These are phyloP conservation scores for Odocoileus hemionus DNA, from an alignment of 2,113 vertebrate genomes.

Conservation along the genomic window DNA sequence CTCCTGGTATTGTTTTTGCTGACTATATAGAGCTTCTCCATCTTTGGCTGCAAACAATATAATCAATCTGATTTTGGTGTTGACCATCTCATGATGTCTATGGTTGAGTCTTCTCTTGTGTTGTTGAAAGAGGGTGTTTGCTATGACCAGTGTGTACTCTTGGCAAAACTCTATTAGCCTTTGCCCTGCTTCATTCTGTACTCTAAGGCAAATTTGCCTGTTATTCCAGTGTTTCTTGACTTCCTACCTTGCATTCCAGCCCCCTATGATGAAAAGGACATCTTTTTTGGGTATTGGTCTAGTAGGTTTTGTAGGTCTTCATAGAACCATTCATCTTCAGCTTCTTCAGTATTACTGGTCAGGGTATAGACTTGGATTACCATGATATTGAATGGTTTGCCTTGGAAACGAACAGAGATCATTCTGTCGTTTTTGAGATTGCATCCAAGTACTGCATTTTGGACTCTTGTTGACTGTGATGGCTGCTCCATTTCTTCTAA, in stretches of 20 bases:
- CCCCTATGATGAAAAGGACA: background rate
- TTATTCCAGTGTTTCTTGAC: background rate
- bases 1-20: background rate
- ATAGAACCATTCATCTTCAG: background rate
- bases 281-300: background rate
- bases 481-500: background rate
- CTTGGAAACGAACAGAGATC: background rate
- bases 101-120: background rate
- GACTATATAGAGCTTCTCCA: background rate
- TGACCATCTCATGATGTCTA: background rate
- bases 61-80: background rate
- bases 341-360: background rate
- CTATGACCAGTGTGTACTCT: background rate
- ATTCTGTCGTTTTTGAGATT: background rate
- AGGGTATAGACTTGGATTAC: background rate
- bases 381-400: background rate
- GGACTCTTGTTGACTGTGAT: background rate
- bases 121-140: background rate
- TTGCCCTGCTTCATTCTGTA: background rate
- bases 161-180: background rate
- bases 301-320: background rate
- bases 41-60: background rate
- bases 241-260: background rate
- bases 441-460: background rate
- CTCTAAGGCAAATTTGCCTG: background rate